Evolutionary conservation across 2,113 vertebrate species (phyloP).

Genomic region (Psammodynastes pulverulentus): DNA sequence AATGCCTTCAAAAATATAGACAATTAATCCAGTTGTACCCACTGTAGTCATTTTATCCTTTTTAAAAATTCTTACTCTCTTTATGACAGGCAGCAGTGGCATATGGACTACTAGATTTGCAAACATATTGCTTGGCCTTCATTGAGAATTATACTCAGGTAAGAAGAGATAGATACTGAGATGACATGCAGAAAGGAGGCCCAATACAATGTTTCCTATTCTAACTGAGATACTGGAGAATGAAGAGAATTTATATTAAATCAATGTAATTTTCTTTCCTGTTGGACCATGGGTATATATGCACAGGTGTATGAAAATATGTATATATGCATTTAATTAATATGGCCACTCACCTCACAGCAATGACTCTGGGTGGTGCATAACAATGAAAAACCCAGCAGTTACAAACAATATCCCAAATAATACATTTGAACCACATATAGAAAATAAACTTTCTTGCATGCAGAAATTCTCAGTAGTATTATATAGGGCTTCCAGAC

Average conservation of each 20-base stretch:
- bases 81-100: constrained; percentile 72
- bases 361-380: neutral
- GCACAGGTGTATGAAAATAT: neutral
- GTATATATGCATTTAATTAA: neutral
- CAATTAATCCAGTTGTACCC: neutral
- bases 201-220: neutral
- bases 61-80: neutral
- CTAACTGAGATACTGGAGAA: neutral
- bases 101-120: constrained; percentile 68
- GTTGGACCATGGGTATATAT: neutral
- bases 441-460: neutral
- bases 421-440: neutral
- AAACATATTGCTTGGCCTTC: constrained; percentile 72
- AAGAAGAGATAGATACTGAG: neutral
- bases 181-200: neutral
- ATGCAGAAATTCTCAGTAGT: neutral
- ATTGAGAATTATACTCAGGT: constrained; percentile 70
- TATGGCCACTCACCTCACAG: neutral
- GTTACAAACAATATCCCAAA: neutral
- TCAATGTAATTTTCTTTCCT: neutral
- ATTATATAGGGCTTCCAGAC: neutral
- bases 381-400: neutral
- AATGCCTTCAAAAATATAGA: neutral
- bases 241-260: neutral
- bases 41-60: neutral